Percentiles rank a stretch among this genome's conserved stretches.
Conservation (phyloP, 2,113 vertebrate species). For the Tichodroma muraria region DNA sequence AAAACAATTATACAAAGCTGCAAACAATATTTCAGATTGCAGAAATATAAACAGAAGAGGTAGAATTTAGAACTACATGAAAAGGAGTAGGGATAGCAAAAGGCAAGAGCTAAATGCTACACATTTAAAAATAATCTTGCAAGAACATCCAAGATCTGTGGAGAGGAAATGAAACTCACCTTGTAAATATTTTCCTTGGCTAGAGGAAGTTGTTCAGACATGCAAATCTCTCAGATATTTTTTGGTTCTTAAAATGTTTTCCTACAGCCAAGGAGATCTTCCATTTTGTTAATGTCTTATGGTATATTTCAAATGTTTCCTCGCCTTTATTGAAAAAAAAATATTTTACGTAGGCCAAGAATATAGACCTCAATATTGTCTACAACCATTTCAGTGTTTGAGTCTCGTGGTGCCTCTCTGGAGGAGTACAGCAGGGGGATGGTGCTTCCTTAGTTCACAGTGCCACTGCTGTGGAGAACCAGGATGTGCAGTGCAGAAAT, state of each 20-base stretch:
- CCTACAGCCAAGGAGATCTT: background rate
- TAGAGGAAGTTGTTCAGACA: background rate
- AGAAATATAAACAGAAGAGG: background rate
- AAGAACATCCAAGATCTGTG: background rate
- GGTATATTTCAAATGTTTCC: background rate
- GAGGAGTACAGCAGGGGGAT: background rate
- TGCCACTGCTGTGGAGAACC: background rate
- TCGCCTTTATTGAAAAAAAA: background rate
- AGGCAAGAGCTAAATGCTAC: background rate
- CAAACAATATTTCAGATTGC: background rate
- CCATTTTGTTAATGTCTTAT: background rate
- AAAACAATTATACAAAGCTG: background rate
- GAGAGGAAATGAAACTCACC: background rate
- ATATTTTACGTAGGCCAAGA: background rate
- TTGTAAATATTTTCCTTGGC: background rate
- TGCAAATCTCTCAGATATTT: background rate
- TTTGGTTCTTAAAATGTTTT: background rate
- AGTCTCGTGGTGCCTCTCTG: background rate
- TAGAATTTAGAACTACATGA: background rate
- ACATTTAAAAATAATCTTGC: background rate
- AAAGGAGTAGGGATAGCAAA: background rate
- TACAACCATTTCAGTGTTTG: background rate
- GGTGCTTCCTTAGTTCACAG: background rate
- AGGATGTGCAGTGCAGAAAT: background rate
- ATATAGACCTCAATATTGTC: background rate